Conservation (phyloP, 2,888 invertebrate species). For the Agrotis exclamationis region DNA sequence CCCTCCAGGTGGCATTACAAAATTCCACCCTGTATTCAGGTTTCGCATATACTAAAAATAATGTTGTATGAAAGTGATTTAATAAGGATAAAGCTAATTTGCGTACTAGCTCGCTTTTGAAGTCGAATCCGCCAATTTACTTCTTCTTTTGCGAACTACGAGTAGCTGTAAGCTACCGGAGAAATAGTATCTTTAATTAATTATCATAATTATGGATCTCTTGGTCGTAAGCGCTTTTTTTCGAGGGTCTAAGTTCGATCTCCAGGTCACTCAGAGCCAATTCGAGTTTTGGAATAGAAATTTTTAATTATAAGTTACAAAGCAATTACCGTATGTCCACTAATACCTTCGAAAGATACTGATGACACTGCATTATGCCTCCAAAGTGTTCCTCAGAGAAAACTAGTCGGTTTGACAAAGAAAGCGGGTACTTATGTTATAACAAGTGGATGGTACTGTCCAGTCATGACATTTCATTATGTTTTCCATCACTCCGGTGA, state of each 20-base stretch:
- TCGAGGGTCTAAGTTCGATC: neutral
- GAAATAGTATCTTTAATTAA: neutral
- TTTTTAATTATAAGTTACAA: neutral
- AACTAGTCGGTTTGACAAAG: conserved; percentile 8
- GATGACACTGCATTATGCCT: conserved; percentile 24
- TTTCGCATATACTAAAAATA: too few relatives aligned
- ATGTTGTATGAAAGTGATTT: too few relatives aligned
- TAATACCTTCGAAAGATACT: conserved; percentile 27
- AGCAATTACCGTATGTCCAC: neutral
- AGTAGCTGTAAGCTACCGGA: neutral
- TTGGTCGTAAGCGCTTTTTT: too few relatives aligned
- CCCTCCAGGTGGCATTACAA: too few relatives aligned
- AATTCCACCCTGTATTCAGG: too few relatives aligned
- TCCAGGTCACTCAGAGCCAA: neutral
- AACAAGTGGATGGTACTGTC: conserved; percentile 12
- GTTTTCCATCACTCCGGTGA: conserved; percentile 1
- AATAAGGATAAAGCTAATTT: neutral
- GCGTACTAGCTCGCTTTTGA: neutral
- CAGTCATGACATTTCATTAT: conserved; percentile 41
- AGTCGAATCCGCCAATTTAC: neutral
- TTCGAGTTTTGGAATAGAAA: neutral
- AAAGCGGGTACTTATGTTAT: conserved; percentile 29
- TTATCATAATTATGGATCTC: neutral
- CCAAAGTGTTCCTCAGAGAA: conserved; percentile 3
- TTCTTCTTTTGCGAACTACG: neutral